Base-by-base conservation (phyloP, 2,797 vertebrate species). In the Muscicapa striata region DNA sequence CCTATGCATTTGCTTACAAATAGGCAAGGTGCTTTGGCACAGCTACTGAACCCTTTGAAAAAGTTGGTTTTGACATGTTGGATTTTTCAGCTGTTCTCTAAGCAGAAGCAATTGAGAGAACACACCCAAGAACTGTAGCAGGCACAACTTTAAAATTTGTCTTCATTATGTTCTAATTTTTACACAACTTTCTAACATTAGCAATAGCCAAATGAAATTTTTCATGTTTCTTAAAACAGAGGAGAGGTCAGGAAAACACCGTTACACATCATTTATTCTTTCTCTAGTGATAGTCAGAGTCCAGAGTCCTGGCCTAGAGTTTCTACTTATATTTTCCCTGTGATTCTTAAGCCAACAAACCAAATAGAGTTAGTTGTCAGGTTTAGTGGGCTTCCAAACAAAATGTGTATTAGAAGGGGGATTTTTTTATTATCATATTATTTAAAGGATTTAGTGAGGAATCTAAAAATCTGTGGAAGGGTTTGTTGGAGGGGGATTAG, bases 1-100 rank as follows among this genome's bases (percentile, higher is more conserved):
- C 64, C 76, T 14, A 24, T 6, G 11, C 32, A 40, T 87, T 90
- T 90, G 72, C 88, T 94, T 93, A 91, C 70, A 82, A 85, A 79
- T 11, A 91, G 80, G 61, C 70, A 93, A 94, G 90, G 87, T 88
- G 74, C 84, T 94, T 80, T 96, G 95, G 93, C 93, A 94, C 77
- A 77, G 61, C 61, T 52, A 41, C 77, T 54, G 36, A 77, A 84
- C 67, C 83, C 80, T 96, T 94, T 58, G 40, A 91, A 90, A 92
- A 93, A 61, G 77, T 68, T 74, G 49, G 41, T 87, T 95, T 90
- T 89, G 81, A 94, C 88, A 87, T 89, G 94, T n/a, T 94, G 59
- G 63, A 61, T 92, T 90, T 89, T 81, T 81, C 79, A 94, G 41
- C 78, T 90, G 89, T 72, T 89, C 67, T 84, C 63, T 68, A 68